Evolutionary conservation across 2,888 invertebrate species (phyloP), one percentile per base, ranked within the genome.

Genomic region (Microdon myrmicae): DNA sequence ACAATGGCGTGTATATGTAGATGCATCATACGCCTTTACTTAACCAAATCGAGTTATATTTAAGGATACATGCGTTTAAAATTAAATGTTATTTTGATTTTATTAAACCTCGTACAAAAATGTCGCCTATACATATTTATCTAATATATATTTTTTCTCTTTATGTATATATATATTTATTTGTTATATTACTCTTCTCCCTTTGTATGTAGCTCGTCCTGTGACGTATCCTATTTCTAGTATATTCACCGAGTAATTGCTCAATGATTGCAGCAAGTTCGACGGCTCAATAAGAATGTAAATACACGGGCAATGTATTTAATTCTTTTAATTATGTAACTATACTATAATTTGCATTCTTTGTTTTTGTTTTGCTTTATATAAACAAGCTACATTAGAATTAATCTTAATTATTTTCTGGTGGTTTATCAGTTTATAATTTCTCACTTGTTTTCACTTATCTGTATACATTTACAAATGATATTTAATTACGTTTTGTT

Each of bases 401-500:
- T 39, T 39, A 25, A 8, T 38, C 26, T 14, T 29, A 29, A 29
- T 51, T 51, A 44, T 49, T 58, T 20, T 58, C 58, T 64, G 64
- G 64, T 64, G 64, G 64, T 64, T 64, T 45, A 64, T 64, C 58
- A 64, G 61, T 61, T 61, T 64, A 64, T 58, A 45, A 58, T 64
- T 56, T n/a, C 55, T 61, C 56, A 61, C 56, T 61, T 61, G 61
- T 61, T 61, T 49, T 61, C 60, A n/a, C n/a, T n/a, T n/a, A 56
- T 61, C 61, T 61, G 61, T 64, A 64, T 58, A 64, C 64, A 64
- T 64, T 64, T 64, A 64, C 64, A 64, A 64, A 64, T 64, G 58
- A 51, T 58, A 64, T 58, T 53, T n/a, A n/a, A n/a, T n/a, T n/a
- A n/a, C n/a, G n/a, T n/a, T n/a, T n/a, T n/a, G n/a, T 49, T 39